A percentile compares a stretch with the other conserved stretches of the same genome.
These are phyloP conservation scores for Nanger granti DNA, from an alignment of 2,113 vertebrate genomes.

Conservation along the genomic window DNA sequence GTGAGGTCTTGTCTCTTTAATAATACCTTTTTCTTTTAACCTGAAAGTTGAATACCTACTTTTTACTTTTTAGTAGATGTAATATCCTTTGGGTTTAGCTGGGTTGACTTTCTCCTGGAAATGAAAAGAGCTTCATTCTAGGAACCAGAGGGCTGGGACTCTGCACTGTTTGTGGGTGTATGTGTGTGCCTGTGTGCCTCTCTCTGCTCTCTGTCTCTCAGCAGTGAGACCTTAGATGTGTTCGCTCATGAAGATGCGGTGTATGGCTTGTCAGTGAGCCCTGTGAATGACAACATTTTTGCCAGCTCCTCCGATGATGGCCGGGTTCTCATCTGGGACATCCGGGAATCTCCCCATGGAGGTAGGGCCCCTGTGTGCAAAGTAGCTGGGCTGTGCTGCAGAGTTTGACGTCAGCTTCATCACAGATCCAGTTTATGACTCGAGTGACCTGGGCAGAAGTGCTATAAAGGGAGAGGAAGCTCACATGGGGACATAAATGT, in stretches of 20 bases:
- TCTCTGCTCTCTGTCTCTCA: constrained; percentile 66
- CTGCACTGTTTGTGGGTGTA: background rate
- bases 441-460: background rate
- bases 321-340: constrained; percentile 98
- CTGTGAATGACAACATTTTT: constrained; percentile 97
- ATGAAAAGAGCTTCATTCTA: background rate
- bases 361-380: constrained; percentile 76
- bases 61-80: constrained; percentile 46
- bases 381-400: background rate
- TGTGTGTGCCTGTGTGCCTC: constrained; percentile 48
- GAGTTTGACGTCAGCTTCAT: background rate
- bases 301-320: constrained; percentile 98
- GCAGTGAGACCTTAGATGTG: constrained; percentile 94
- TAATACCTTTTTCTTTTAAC: background rate
- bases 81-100: background rate
- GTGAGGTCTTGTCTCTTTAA: background rate
- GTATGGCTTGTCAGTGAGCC: constrained; percentile 97
- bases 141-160: background rate
- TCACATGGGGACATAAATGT: background rate
- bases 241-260: constrained; percentile 98
- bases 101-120: background rate
- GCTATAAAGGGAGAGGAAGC: background rate
- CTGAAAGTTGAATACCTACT: background rate
- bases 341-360: constrained; percentile 93
- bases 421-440: background rate